Evolutionary conservation across 2,113 vertebrate genomes (phyloP), one percentile per base, ranked within the genome.

Genomic region (sheep (Ovis aries)): DNA sequence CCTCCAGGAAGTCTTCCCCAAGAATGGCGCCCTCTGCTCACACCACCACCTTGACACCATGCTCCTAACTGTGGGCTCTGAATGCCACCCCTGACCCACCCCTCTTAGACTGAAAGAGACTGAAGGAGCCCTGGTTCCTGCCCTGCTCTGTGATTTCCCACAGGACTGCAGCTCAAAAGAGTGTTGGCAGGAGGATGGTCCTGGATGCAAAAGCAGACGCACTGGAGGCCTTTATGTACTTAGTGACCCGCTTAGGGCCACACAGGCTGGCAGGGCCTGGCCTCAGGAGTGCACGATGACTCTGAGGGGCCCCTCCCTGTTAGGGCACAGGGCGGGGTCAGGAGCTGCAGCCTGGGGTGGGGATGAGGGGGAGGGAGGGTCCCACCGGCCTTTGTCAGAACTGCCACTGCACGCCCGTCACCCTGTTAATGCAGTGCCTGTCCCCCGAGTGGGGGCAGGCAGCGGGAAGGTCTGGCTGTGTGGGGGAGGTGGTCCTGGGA

Each of bases 331-430:
- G 21, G 48, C n/a, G 19, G 23, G 43, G 40, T 16, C 7, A 19
- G 48, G 23, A 43, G n/a, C 55, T 36, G 5, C 1, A 77, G 36
- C 21, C 83, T 45, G 11, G 81, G 17, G 13, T 6, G 14, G 43
- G 23, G 10, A 43, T 3, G 82, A 33, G 50, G 31, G 64, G 31
- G 86, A 17, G 29, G 33, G 16, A 25, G 14, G 21, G 15, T 23
- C 71, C 64, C 11, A 3, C 4, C 15, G 23, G 52, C 25, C 31
- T 43, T 59, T 88, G 36, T 43, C 62, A 40, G 19, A 59, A 85
- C 1, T 15, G 16, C 15, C 62, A 45, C 5, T 8, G 10, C 33
- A 25, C 1, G 8, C 1, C 0, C 0, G 16, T 23, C 57, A 36
- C 36, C n/a, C 29, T 5, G 2, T 64, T 53, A 60, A 40, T 23